Percentiles rank a stretch among this genome's conserved stretches.
Conservation (phyloP, 2,113 vertebrate species). For the Natator depressus region DNA sequence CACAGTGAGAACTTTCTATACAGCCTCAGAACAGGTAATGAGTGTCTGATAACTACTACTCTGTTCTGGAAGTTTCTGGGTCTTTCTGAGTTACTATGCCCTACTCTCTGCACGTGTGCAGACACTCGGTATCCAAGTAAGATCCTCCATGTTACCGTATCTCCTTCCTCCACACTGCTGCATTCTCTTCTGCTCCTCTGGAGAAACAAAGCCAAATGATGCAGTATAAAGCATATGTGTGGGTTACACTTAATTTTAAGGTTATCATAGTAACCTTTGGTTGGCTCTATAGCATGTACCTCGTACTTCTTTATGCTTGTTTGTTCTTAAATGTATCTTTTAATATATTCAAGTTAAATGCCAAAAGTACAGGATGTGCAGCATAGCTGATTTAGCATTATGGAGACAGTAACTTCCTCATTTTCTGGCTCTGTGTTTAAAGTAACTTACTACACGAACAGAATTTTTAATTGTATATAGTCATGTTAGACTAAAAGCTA, state of each 20-base stretch:
- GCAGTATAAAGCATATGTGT: too few relatives aligned
- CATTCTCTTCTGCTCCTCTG: too few relatives aligned
- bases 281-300: not conserved
- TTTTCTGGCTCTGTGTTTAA: not conserved
- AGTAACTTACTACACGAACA: not conserved
- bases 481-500: fast-evolving
- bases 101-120: too few relatives aligned
- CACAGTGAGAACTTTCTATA: too few relatives aligned
- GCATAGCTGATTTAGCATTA: not conserved
- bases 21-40: too few relatives aligned
- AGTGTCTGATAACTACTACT: too few relatives aligned
- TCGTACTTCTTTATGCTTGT: not conserved
- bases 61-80: too few relatives aligned
- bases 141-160: too few relatives aligned
- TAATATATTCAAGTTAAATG: not conserved
- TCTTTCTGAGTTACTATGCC: too few relatives aligned
- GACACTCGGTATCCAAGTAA: too few relatives aligned
- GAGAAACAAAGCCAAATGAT: too few relatives aligned
- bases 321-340: not conserved
- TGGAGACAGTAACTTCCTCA: not conserved
- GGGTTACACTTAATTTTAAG: not conserved
- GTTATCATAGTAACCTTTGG: not conserved
- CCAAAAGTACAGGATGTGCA: not conserved
- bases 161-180: too few relatives aligned
- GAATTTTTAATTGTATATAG: not conserved